Evolutionary conservation across 2,113 vertebrate species (phyloP).

Genomic region (Cyrtonyx montezumae): DNA sequence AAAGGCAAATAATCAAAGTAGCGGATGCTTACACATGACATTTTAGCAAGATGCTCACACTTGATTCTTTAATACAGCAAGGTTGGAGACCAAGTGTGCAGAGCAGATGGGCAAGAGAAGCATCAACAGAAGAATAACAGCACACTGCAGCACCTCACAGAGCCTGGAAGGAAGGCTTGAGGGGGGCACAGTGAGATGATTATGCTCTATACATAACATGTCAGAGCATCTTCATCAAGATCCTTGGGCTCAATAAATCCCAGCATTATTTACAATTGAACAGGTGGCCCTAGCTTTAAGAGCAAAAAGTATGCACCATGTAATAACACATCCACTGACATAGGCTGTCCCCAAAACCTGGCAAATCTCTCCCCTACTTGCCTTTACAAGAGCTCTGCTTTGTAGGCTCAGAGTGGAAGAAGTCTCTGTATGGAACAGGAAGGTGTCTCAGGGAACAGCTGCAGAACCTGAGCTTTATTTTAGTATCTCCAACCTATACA

Average conservation of each 20-base stretch:
- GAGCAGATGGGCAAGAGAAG: neutral
- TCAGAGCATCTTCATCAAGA: neutral
- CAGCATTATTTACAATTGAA: neutral
- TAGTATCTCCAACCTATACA: neutral
- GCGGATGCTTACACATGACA: neutral
- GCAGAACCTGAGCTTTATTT: neutral
- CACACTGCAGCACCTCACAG: neutral
- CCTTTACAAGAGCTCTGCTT: neutral
- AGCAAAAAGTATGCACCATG: neutral
- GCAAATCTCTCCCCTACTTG: neutral
- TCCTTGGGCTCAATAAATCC: neutral
- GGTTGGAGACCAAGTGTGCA: neutral
- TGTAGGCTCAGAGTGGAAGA: neutral
- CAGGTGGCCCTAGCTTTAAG: neutral
- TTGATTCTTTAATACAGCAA: neutral
- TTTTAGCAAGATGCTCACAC: neutral
- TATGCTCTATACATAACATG: neutral
- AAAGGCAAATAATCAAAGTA: neutral
- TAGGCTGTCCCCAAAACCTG: neutral
- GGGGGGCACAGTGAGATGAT: neutral
- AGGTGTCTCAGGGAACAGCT: neutral
- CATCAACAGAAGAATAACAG: neutral
- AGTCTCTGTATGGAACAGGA: neutral
- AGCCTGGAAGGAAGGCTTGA: neutral
- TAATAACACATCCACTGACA: neutral